Conservation (phyloP, 2,888 invertebrate species). For the Melipona bicolor region DNA sequence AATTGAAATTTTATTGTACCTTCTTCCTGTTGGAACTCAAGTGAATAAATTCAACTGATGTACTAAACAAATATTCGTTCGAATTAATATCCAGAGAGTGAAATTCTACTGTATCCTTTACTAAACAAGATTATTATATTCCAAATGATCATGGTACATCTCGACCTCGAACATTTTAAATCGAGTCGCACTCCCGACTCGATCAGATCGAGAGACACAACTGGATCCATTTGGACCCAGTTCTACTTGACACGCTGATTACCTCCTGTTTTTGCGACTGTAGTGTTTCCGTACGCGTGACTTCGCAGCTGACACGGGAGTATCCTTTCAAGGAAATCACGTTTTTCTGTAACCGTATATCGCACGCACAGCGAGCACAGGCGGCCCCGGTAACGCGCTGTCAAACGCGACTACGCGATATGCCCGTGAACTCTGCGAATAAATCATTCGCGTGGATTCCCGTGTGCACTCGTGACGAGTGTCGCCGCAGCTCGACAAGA, state of each 20-base stretch:
- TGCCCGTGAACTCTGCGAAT: constrained; percentile 27
- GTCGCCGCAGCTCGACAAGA: neutral
- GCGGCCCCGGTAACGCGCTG: constrained; percentile 4
- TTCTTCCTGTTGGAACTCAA: no score
- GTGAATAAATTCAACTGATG: neutral
- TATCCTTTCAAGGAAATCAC: constrained; percentile 56
- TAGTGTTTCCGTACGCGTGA: constrained; percentile 6
- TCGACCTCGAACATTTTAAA: neutral
- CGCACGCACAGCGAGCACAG: constrained; percentile 31
- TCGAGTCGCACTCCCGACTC: neutral
- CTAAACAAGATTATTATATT: no score
- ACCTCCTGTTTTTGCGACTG: constrained; percentile 32
- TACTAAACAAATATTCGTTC: neutral
- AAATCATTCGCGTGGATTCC: constrained; percentile 20
- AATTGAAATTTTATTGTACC: no score
- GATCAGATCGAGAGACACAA: no score
- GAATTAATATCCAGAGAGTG: neutral
- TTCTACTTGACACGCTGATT: constrained; percentile 23
- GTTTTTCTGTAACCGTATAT: constrained; percentile 48
- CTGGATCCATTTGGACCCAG: neutral
- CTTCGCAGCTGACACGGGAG: constrained; percentile 19
- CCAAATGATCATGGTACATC: neutral
- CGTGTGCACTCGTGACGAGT: neutral
- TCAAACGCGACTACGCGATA: constrained; percentile 13
- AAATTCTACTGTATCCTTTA: no score